Evolutionary conservation across 53 echinoderm and acorn worm genomes (phyloP), one percentile per base, ranked within the genome.

Genomic region (Patiria pectinifera): DNA sequence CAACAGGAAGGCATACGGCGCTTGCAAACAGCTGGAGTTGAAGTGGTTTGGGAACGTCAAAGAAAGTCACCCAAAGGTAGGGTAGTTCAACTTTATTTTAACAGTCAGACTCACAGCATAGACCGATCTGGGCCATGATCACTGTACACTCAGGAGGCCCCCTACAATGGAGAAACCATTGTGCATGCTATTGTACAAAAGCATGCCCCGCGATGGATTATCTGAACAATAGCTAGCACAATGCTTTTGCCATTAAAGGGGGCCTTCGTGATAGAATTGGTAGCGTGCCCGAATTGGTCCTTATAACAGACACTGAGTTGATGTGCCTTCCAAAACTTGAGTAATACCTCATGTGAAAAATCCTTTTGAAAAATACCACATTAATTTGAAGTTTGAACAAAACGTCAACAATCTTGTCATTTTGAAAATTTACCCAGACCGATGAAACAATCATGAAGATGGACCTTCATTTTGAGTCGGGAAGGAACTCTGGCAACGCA

Each of bases 11-110:
- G 87, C 91, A 0, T 94, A 94, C 91, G 96, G 97, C 35, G 86
- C 94, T 13, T 97, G 97, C 71, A 93, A 93, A 69, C 84, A 89
- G 83, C 91, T 97, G n/a, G 91, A 89, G 58, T 93, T 93, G 18
- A 60, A 71, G 14, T 91, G 92, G 86, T 96, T 97, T 49, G 83
- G 91, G 16, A 93, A 96, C 82, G 94, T 97, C 19, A 93, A 86
- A 47, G 96, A 96, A 82, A 96, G 89, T 58, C 69, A 80, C 60
- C 92, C 93, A 78, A 91, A 86, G 93, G 97, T 97, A 60, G 88
- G 95, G 48, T 53, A 53, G 1, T 53, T 53, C 6, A 53, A 8
- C 53, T 53, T 53, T 53, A 53, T 53, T 53, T 35, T 53, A 53
- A 53, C 53, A 53, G 5, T 8, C 8, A 53, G 8, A 53, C 53